Base-by-base conservation (phyloP, 2,113 vertebrate genomes). In the Petrocephalus zakoni region DNA sequence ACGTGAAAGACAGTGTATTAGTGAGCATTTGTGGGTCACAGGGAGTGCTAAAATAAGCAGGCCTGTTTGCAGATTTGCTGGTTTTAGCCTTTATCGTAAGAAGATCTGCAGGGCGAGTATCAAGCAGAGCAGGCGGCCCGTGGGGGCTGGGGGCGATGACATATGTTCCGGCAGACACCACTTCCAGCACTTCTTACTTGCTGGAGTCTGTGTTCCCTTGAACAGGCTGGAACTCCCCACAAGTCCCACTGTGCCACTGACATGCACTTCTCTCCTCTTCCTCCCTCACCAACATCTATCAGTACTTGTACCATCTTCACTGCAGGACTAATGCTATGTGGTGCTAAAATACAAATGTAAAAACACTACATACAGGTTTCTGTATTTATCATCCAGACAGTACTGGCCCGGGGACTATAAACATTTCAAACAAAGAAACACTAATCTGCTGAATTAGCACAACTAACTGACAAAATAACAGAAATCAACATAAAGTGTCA, bases 111-210 rank as follows among this genome's bases (percentile, higher is more conserved):
- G 91, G 93, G 90, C 90, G 81, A 91, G 91, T 83, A 91, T 91
- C 90, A 90, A 91, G 91, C 89, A 55, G 25, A n/a, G 61, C 52
- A 86, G 86, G 91, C 88, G 83, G 87, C 55, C 42, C 51, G 87
- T 87, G 88, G 81, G 84, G 46, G 17, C 42, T 55, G 81, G 13
- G 55, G 61, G 47, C 21, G 19, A 92, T 90, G 93, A 92, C 95
- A 96, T 94, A 94, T 95, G 94, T 92, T 94, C 92, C 55, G 83
- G 94, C 89, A 93, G 93, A 92, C 92, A 52, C 72, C 2, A 4
- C 90, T 93, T 93, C 93, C 93, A 94, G 92, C 93, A 90, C 55
- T 93, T 93, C 89, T 92, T 91, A 92, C 91, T 46, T 22, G 89
- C 90, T 46, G 90, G 90, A 89, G 91, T 68, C 61, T 68, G 61